These are phyloP conservation scores for Calliopsis andreniformis DNA, from an alignment of 1,140 invertebrate species.

Conservation along the genomic window DNA sequence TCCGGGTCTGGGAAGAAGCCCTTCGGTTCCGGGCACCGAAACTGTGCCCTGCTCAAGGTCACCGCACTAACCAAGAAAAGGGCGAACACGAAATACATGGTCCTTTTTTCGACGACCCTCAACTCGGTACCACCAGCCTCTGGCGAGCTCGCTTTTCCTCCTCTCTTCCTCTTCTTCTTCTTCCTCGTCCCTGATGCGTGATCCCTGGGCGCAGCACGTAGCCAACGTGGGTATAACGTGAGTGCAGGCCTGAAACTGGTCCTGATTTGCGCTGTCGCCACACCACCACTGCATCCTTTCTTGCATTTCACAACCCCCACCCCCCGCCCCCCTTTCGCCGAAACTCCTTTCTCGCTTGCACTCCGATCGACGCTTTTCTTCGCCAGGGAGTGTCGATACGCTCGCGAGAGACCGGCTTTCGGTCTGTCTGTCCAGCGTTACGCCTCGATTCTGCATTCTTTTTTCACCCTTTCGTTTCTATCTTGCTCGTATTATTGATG, in stretches of 20 bases:
- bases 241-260: conserved; percentile 70
- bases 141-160: neutral
- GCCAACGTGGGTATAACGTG: conserved; percentile 61
- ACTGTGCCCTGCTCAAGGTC: conserved; percentile 73
- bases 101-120: neutral
- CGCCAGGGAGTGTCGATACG: neutral
- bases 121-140: no score
- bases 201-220: conserved; percentile 33
- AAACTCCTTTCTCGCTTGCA: conserved; percentile 74
- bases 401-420: conserved; percentile 10
- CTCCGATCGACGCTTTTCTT: conserved; percentile 47
- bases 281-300: conserved; percentile 66
- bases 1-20: conserved; percentile 89
- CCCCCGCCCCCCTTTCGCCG: conserved; percentile 70
- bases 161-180: conserved; percentile 6
- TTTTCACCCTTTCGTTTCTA: neutral
- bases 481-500: neutral
- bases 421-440: conserved; percentile 35
- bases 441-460: neutral
- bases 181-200: conserved; percentile 2
- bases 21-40: conserved; percentile 87
- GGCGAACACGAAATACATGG: conserved; percentile 21
- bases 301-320: conserved; percentile 73
- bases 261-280: conserved; percentile 74
- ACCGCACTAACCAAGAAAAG: conserved; percentile 27